phyloP scores from a whole-genome alignment of 2,888 invertebrate species.

The Cephus nigrinus region DNA sequence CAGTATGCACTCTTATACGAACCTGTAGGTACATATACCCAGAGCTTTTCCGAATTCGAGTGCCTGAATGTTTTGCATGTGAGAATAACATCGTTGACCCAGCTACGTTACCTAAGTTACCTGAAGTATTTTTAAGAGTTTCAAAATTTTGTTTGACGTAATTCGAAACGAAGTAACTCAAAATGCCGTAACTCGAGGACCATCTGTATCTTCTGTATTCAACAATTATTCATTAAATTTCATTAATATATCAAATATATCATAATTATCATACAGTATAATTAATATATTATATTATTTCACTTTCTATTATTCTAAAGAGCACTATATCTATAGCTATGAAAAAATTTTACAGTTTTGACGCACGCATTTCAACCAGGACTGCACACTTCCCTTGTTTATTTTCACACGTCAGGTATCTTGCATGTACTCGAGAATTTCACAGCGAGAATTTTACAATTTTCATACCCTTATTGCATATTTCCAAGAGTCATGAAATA shows the following conservation, averaged over 20 bases:
- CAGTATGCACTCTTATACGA: neutral
- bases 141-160: no score
- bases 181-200: no score
- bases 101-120: neutral
- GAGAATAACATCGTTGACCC: neutral
- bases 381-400: neutral
- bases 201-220: neutral
- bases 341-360: neutral
- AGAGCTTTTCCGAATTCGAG: neutral
- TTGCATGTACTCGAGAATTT: neutral
- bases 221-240: neutral
- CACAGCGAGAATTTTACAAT: neutral
- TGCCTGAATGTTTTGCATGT: neutral
- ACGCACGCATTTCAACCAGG: neutral
- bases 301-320: neutral
- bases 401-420: neutral
- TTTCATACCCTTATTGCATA: neutral
- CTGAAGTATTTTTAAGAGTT: no score
- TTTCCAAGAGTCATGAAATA: neutral
- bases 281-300: neutral
- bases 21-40: neutral
- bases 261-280: no score
- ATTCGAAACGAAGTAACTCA: no score
- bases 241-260: neutral
- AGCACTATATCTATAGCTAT: neutral